Conservation (phyloP, 2,797 vertebrate genomes). For the Pseudotriccus pelzelni region DNA sequence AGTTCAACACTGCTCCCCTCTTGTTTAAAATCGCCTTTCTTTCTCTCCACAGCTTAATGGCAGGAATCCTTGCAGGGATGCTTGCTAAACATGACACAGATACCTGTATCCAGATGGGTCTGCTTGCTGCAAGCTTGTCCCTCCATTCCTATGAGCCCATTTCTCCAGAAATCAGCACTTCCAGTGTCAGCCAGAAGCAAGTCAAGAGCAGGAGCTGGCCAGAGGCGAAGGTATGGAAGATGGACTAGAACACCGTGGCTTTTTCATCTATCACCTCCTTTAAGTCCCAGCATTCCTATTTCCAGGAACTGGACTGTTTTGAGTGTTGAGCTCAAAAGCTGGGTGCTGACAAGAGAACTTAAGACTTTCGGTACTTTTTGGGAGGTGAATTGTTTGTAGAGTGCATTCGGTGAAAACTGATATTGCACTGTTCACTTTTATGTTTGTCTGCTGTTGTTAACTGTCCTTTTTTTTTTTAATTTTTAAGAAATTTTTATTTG, state of each 20-base stretch:
- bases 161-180: constrained; percentile 71
- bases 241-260: constrained; percentile 11
- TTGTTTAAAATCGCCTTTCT: not conserved
- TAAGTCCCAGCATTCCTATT: not conserved
- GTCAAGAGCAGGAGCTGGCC: constrained; percentile 71
- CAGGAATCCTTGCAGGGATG: constrained; percentile 84
- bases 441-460: not conserved
- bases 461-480: not conserved
- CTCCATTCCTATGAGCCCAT: constrained; percentile 81
- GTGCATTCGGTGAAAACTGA: not conserved
- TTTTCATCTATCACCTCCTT: not conserved
- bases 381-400: not conserved
- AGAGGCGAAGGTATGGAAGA: constrained; percentile 49
- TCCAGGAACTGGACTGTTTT: not conserved
- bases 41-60: constrained; percentile 80
- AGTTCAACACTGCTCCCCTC: not conserved
- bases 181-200: constrained; percentile 71
- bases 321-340: not conserved
- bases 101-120: constrained; percentile 84
- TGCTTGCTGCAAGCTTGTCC: constrained; percentile 81
- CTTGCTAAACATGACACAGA: constrained; percentile 77
- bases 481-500: not conserved
- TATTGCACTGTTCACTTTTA: not conserved
- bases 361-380: not conserved
- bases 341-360: not conserved